Evolutionary conservation across 2,888 invertebrate genomes (phyloP), one percentile per base, ranked within the genome.

Genomic region (Falcaria lacertinaria): DNA sequence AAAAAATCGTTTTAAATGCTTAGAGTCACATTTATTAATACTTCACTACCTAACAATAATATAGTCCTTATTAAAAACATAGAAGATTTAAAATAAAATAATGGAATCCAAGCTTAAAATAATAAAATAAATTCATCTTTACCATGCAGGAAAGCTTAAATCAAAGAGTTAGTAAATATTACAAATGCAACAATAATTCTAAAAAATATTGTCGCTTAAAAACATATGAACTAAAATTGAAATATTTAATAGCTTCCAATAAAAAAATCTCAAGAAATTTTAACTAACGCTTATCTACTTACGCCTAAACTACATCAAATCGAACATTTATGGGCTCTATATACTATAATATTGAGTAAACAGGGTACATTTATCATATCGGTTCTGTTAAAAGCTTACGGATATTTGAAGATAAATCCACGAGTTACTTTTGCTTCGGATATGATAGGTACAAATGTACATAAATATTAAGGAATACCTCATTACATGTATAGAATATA

Each of bases 1-100:
- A 58, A 19, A 4, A 19, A 55, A 15, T 46, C 43, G 58, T 57
- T 66, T 69, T 60, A 61, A 52, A 54, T 45, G 72, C 63, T 67
- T 74, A 85, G 71, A 88, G 89, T 89, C 87, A 89, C 88, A 89
- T 85, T 87, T 85, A 87, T 88, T 88, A n/a, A n/a, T n/a, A 89
- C 69, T 76, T 57, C 51, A 69, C 67, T 81, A 78, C 53, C 64
- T 74, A 67, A 66, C 45, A 52, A 70, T 69, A 60, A 46, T 65
- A 72, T 63, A 64, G 61, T 60, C 47, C 52, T 57, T 59, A 54
- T 43, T 48, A 50, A 48, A 48, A n/a, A 15, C 43, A 22, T 16
- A 33, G 19, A 36, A 41, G 19, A 45, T 43, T 40, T 11, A 39
- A 4, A 36, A 17, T 28, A 47, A 34, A 37, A 28, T 15, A 36